These are phyloP conservation scores for Proctacanthus coquilletti DNA, from an alignment of 1,140 invertebrate species.

Conservation along the genomic window DNA sequence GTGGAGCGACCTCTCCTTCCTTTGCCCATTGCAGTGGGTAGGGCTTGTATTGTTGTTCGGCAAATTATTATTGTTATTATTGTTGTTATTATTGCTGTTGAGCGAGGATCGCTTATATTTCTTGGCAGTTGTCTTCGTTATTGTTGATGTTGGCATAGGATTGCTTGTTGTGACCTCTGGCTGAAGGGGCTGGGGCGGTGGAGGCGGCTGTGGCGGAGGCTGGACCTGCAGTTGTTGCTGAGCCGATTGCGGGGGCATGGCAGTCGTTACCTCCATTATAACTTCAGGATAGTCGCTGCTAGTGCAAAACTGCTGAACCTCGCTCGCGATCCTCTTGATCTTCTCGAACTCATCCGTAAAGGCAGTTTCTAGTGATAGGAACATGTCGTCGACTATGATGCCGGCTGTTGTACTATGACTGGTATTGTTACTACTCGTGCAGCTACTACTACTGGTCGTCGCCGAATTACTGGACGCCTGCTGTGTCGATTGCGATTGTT, in stretches of 20 bases:
- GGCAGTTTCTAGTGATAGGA: constrained; percentile 48
- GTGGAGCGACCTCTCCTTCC: constrained; percentile 72
- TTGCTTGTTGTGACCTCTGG: constrained; percentile 13
- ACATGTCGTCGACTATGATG: constrained; percentile 47
- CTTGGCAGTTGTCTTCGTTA: constrained; percentile 15
- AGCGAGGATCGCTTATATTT: constrained; percentile 32
- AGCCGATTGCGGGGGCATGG: constrained; percentile 36
- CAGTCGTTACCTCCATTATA: constrained; percentile 34
- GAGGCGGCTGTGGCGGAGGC: constrained; percentile 13
- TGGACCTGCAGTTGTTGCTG: constrained; percentile 24
- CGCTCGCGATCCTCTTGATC: constrained; percentile 54
- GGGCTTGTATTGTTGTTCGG: constrained; percentile 29
- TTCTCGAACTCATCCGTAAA: constrained; percentile 60
- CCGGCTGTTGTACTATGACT: constrained; percentile 38
- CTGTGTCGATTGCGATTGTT: constrained; percentile 8
- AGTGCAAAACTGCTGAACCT: constrained; percentile 53
- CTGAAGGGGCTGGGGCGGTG: constrained; percentile 20
- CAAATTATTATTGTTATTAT: constrained; percentile 15
- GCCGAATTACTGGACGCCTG: constrained; percentile 29
- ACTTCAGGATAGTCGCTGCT: constrained; percentile 30
- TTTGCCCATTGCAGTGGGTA: constrained; percentile 40
- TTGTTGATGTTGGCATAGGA: constrained; percentile 13
- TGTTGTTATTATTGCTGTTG: constrained; percentile 12
- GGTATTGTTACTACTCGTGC: constrained; percentile 36
- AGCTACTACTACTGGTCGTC: constrained; percentile 29